A percentile compares a stretch with the other conserved stretches of the same genome.
Conservation (phyloP, 2,797 vertebrate genomes). For the Rhadinocentrus ornatus region DNA sequence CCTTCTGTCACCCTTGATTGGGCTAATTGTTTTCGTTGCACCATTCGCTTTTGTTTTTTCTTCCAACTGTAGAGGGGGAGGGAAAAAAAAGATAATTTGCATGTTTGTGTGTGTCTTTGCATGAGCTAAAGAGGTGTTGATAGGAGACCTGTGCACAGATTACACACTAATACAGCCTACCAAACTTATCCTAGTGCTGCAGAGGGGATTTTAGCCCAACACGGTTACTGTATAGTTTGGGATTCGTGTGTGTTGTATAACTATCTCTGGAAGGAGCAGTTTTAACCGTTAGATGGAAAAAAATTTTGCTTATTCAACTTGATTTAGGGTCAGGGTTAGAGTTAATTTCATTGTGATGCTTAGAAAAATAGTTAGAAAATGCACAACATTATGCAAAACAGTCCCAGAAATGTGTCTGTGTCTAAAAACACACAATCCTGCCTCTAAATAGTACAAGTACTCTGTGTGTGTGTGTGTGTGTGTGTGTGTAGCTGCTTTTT, state of each 20-base stretch:
- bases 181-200: constrained; percentile 7
- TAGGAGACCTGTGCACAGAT: constrained; percentile 29
- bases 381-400: background rate
- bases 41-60: constrained; percentile 71
- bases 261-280: background rate
- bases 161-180: constrained; percentile 22
- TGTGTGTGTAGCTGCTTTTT: constrained; percentile 32
- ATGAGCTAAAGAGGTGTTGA: constrained; percentile 47
- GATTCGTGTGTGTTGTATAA: background rate
- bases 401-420: background rate
- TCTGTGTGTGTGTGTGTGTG: constrained; percentile 20
- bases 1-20: constrained; percentile 80
- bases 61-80: constrained; percentile 41
- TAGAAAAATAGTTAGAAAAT: background rate
- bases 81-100: constrained; percentile 51
- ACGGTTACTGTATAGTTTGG: background rate
- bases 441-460: constrained; percentile 28
- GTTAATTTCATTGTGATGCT: background rate
- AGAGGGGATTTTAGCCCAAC: constrained; percentile 10
- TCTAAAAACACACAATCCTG: constrained; percentile 18
- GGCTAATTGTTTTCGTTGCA: constrained; percentile 75
- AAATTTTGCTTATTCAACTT: background rate
- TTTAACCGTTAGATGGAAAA: background rate
- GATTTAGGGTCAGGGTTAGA: background rate
- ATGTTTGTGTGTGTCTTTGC: constrained; percentile 39